phyloP scores from a whole-genome alignment of 2,113 vertebrate species.

The Otis tarda region DNA sequence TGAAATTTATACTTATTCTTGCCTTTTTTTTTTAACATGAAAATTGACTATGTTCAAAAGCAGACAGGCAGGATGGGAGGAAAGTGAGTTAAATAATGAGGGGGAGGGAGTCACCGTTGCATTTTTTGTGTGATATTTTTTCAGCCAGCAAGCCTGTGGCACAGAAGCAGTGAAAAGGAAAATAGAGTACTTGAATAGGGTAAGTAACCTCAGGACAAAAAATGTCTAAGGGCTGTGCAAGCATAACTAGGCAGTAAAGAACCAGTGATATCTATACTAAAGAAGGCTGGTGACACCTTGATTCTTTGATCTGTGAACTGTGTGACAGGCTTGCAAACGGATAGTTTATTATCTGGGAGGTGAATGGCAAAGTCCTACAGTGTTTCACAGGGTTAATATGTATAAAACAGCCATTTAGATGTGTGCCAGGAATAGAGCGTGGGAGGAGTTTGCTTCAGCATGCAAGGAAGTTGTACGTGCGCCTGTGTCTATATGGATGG shows the following conservation, averaged over 20 bases:
- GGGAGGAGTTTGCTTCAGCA: constrained; percentile 59
- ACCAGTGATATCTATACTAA: constrained; percentile 75
- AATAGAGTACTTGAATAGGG: constrained; percentile 59
- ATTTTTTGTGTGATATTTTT: neutral
- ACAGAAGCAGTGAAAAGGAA: constrained; percentile 67
- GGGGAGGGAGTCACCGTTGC: neutral
- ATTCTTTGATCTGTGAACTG: constrained; percentile 79
- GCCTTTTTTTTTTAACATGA: neutral
- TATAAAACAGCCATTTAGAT: constrained; percentile 67
- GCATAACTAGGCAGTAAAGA: constrained; percentile 69
- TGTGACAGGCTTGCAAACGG: constrained; percentile 70
- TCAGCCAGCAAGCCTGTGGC: constrained; percentile 23
- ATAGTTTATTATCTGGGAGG: constrained; percentile 71
- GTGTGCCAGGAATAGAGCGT: constrained; percentile 7
- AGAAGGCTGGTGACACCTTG: constrained; percentile 71
- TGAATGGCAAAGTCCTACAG: constrained; percentile 54
- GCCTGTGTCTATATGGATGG: neutral
- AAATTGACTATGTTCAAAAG: neutral
- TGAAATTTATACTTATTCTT: neutral
- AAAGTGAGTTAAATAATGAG: constrained; percentile 3
- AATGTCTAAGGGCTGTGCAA: constrained; percentile 58
- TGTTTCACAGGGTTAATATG: constrained; percentile 67
- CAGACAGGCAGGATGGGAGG: neutral
- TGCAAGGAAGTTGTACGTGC: constrained; percentile 37
- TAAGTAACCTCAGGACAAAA: constrained; percentile 70